These are phyloP conservation scores for Peribatodes rhomboidaria DNA, from an alignment of 2,888 invertebrate species.

Conservation along the genomic window DNA sequence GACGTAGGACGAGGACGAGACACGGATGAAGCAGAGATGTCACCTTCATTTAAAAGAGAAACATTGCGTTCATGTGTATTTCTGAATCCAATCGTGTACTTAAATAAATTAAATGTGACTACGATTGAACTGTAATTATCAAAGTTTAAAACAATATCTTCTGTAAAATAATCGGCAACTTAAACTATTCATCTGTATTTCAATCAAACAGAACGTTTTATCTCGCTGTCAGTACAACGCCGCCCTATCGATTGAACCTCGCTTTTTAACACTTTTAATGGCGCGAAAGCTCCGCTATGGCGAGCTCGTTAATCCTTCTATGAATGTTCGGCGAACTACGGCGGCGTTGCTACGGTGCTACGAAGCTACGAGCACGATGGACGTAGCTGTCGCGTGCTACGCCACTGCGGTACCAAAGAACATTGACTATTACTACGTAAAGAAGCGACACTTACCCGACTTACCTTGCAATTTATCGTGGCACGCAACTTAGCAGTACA, in stretches of 20 bases:
- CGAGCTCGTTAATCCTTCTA: constrained; percentile 67
- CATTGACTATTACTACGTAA: neutral
- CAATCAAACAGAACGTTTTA: no score
- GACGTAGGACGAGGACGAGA: no score
- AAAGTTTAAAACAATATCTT: no score
- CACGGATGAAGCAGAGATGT: no score
- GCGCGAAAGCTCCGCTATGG: constrained; percentile 70
- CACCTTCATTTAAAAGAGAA: no score
- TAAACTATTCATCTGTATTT: no score
- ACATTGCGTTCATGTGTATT: no score
- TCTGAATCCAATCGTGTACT: no score
- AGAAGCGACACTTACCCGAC: no score
- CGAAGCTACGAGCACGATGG: neutral
- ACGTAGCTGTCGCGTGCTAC: neutral
- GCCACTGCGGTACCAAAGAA: neutral
- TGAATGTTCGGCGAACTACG: constrained; percentile 51
- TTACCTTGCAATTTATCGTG: no score
- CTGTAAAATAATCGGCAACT: neutral
- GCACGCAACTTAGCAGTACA: neutral
- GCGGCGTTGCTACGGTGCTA: constrained; percentile 11
- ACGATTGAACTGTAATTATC: no score
- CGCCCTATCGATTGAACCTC: constrained; percentile 50
- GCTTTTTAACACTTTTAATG: constrained; percentile 77
- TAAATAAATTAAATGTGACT: no score
- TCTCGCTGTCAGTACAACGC: constrained; percentile 44